Percentiles rank a stretch among this genome's conserved stretches.
Evolutionary conservation across 1,140 invertebrate genomes (phyloP).

Genomic region (Aphelenchoides besseyi): DNA sequence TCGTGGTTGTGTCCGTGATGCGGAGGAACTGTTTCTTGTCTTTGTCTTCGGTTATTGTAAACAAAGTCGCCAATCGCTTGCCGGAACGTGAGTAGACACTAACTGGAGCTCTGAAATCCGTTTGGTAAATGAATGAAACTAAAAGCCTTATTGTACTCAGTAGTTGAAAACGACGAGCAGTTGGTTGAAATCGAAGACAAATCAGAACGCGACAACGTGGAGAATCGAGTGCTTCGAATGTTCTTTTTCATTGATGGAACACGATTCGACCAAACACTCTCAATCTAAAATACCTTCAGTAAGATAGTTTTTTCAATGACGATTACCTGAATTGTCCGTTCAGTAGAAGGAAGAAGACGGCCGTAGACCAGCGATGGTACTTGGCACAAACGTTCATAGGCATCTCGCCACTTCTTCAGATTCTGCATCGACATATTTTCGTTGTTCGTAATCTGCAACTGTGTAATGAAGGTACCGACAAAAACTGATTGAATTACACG

Average conservation of each 20-base stretch:
- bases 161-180: constrained; percentile 16
- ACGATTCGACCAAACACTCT: constrained; percentile 47
- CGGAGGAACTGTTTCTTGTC: constrained; percentile 55
- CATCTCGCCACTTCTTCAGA: constrained; percentile 1
- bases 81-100: constrained; percentile 36
- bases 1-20: constrained; percentile 27
- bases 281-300: constrained; percentile 31
- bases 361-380: background rate
- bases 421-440: background rate
- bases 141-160: constrained; percentile 26
- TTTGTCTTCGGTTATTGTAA: constrained; percentile 52
- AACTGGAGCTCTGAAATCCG: constrained; percentile 36
- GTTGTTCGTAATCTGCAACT: too few species aligned
- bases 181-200: constrained; percentile 26
- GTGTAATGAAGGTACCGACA: too few species aligned
- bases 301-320: background rate
- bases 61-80: constrained; percentile 33
- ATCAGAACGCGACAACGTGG: constrained; percentile 15
- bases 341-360: background rate
- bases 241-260: constrained; percentile 42
- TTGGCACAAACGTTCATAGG: constrained; percentile 17
- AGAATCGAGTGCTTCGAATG: constrained; percentile 34
- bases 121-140: background rate
- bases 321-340: background rate
- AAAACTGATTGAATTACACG: too few species aligned